Percentiles rank a stretch among this genome's conserved stretches.
Conservation (phyloP, 2,113 vertebrate genomes). For the Chaenogobius annularis region DNA sequence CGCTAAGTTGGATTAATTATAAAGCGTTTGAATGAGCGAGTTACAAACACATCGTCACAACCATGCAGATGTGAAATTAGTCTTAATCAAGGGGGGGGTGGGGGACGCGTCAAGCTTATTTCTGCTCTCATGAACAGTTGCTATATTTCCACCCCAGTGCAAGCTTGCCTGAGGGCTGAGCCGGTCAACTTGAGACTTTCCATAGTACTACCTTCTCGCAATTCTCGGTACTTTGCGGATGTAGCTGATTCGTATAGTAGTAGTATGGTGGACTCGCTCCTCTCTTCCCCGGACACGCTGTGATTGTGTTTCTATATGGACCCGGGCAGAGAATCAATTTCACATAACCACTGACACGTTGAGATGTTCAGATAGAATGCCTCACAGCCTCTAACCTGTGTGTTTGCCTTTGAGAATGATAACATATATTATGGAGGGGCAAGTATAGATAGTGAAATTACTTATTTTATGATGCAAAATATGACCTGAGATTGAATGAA, state of each 20-base stretch:
- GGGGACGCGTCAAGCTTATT: constrained; percentile 44
- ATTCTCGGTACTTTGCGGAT: constrained; percentile 56
- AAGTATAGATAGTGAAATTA: constrained; percentile 3
- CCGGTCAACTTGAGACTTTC: constrained; percentile 52
- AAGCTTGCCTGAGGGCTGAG: constrained; percentile 48
- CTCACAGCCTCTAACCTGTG: constrained; percentile 16
- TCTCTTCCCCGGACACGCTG: constrained; percentile 47
- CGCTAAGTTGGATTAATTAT: constrained; percentile 48
- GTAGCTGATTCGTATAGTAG: constrained; percentile 39
- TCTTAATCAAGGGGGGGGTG: constrained; percentile 48
- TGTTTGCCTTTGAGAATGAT: constrained; percentile 44
- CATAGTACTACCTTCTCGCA: constrained; percentile 31
- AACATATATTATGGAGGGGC: constrained; percentile 7
- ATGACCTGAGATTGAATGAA: neutral
- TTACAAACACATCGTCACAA: constrained; percentile 22
- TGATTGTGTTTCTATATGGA: constrained; percentile 31
- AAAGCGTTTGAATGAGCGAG: constrained; percentile 28
- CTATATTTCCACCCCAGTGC: constrained; percentile 52
- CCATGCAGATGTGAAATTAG: constrained; percentile 47
- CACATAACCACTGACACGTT: constrained; percentile 45
- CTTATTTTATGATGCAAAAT: constrained; percentile 22
- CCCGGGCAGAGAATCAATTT: constrained; percentile 41
- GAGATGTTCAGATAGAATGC: constrained; percentile 50
- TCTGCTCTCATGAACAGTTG: constrained; percentile 65
- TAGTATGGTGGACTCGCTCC: constrained; percentile 25